Conservation (phyloP, 2,797 vertebrate genomes). For the Molossus molossus region DNA sequence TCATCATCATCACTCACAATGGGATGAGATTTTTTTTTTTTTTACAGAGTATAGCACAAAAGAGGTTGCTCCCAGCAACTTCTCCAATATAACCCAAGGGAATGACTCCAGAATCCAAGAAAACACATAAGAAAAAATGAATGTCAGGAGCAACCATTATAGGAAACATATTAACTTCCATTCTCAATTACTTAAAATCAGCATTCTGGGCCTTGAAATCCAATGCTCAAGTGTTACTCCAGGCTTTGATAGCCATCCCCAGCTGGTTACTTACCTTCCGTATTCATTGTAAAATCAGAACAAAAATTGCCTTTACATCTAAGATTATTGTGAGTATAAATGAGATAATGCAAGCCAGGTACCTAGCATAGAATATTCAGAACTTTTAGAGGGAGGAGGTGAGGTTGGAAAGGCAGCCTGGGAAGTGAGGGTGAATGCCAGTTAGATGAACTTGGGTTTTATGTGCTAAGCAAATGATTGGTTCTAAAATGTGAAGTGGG, state of each 20-base stretch:
- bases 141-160: background rate
- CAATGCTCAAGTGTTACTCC: background rate
- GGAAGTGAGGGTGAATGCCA: background rate
- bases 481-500: background rate
- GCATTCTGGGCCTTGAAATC: background rate
- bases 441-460: background rate
- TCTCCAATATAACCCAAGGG: constrained; percentile 68
- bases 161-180: background rate
- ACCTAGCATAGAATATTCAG: background rate
- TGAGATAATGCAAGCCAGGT: background rate
- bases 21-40: constrained; percentile 83
- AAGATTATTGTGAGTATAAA: background rate
- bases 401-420: background rate
- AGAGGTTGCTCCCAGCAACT: constrained; percentile 72
- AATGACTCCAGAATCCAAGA: constrained; percentile 82
- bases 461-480: background rate
- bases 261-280: background rate
- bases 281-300: background rate
- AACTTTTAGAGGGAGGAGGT: background rate
- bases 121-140: constrained; percentile 60
- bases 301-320: background rate
- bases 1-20: constrained; percentile 86
- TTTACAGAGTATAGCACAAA: constrained; percentile 4
- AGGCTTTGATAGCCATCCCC: background rate
- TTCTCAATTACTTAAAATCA: background rate